Base-by-base conservation (phyloP, 2,797 vertebrate genomes). In the Potorous gilbertii region DNA sequence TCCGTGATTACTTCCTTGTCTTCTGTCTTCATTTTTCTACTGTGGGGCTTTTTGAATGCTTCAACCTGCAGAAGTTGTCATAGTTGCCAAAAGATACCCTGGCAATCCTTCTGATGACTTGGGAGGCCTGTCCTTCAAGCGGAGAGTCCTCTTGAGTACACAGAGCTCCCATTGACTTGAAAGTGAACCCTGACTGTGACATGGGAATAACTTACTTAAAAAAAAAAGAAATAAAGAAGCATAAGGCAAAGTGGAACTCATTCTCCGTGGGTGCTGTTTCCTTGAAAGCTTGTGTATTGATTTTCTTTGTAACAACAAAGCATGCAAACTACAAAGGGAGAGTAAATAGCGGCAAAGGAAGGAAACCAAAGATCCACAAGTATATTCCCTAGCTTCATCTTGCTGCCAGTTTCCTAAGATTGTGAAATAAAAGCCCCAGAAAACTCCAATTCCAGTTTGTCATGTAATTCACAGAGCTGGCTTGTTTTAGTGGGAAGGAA, bases 261-360 rank as follows among this genome's bases (percentile, higher is more conserved):
- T 97, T 94, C 56, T 97, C 89, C 55, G 81, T 93, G 81, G 62
- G 59, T 95, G 12, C 93, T 54, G 92, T 96, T 97, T 97, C 92
- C 93, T 96, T 97, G 94, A 96, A 97, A 97, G 92, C 96, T 97
- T 95, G 94, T 94, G 95, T 97, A 97, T 97, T 96, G 97, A 97
- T 97, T 97, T 98, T 96, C 46, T 29, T 95, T n/a, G 24, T 95
- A 97, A 96, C 93, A 95, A 96, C 55, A 54, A 93, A 97, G 93
- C 94, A 96, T 96, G 56, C 81, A 97, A 96, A 92, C 90, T 92
- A 81, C 94, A 91, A 92, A 96, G 95, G 66, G 55, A 55, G 66
- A 74, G 91, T 27, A 96, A 94, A 91, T 1, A 55, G 90, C 57
- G 95, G 3, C n/a, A 52, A 55, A 62, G 93, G 96, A 96, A 96